Evolutionary conservation across 1,140 invertebrate genomes (phyloP).

Genomic region (Thrips palmi): DNA sequence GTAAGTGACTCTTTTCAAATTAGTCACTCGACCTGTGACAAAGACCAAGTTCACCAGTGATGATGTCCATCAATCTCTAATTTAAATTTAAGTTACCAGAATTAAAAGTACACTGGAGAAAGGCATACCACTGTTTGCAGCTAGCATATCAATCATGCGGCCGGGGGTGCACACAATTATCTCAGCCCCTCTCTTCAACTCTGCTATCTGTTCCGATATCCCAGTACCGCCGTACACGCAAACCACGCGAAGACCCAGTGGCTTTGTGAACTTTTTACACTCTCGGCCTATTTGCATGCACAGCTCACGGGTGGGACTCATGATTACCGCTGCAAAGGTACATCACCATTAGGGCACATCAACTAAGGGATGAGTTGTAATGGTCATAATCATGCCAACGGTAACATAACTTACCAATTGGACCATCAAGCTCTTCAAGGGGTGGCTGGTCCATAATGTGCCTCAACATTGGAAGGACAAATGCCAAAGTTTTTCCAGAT

Average conservation of each 20-base stretch:
- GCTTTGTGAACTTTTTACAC: conserved; percentile 88
- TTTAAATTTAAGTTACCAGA: neutral
- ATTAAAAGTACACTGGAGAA: conserved; percentile 1
- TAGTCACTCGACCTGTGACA: conserved; percentile 67
- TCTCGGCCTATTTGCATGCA: conserved; percentile 99
- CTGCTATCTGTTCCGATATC: conserved; percentile 93
- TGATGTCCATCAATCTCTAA: neutral
- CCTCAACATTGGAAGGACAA: conserved; percentile 94
- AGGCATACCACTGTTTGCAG: conserved; percentile 75
- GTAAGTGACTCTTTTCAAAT: conserved; percentile 87
- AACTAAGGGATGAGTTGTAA: neutral
- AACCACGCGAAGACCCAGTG: conserved; percentile 67
- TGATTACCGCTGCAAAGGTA: conserved; percentile 51
- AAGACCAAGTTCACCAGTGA: neutral
- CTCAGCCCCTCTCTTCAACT: conserved; percentile 92
- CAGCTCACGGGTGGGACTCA: conserved; percentile 95
- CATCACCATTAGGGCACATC: conserved; percentile 1
- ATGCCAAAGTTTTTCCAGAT: conserved; percentile 96
- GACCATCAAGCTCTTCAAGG: conserved; percentile 89
- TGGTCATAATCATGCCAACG: neutral
- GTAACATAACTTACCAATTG: conserved; percentile 43
- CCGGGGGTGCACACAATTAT: conserved; percentile 99
- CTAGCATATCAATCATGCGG: conserved; percentile 99
- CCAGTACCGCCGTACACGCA: conserved; percentile 98
- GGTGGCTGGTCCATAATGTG: conserved; percentile 91